Conservation (phyloP, 1,140 invertebrate species). For the Brachionus paranguensis region DNA sequence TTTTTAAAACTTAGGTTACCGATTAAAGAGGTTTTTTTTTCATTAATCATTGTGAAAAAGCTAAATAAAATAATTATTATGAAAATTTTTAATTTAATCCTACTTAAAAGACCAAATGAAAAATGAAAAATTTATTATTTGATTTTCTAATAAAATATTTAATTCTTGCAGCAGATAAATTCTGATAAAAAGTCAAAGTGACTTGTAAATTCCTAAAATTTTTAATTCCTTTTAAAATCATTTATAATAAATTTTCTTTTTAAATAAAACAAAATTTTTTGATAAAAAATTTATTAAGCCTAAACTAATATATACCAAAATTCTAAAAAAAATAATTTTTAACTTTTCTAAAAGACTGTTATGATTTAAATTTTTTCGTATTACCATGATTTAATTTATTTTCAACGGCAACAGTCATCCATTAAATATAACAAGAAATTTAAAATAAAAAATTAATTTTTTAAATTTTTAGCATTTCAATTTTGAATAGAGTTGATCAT, state of each 20-base stretch:
- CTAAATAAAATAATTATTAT: background rate
- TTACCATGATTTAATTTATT: constrained; percentile 3
- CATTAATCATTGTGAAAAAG: background rate
- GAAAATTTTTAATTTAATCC: no score
- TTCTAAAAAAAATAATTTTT: background rate
- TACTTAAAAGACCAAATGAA: no score
- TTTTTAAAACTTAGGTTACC: background rate
- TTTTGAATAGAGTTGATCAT: background rate
- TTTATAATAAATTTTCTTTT: background rate
- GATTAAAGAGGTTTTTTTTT: background rate
- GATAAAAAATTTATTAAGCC: background rate
- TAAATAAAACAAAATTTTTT: background rate
- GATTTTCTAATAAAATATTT: no score
- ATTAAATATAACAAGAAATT: background rate
- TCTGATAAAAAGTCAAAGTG: no score
- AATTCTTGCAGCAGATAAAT: no score
- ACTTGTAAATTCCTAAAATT: no score
- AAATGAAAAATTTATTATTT: no score
- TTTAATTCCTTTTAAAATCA: no score
- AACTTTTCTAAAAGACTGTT: background rate
- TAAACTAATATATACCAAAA: background rate
- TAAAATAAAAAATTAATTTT: background rate
- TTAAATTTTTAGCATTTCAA: background rate
- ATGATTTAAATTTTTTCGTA: background rate
- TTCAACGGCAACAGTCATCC: background rate